Base-by-base conservation (phyloP, 2,888 invertebrate species). In the Drosophila neonasuta region DNA sequence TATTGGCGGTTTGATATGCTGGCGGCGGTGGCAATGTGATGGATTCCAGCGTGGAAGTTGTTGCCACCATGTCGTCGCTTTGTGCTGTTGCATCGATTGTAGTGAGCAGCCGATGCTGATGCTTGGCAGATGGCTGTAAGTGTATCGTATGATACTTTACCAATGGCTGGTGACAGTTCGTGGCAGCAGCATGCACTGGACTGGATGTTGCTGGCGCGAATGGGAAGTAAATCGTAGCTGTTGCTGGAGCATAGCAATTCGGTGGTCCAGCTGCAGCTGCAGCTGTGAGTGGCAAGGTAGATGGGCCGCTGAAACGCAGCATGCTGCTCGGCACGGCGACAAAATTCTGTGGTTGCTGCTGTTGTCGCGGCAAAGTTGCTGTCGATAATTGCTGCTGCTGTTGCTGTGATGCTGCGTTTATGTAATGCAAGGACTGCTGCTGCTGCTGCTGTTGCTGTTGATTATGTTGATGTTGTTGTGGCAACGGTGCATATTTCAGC, bases 111-210 rank as follows among this genome's bases (percentile, higher is more conserved):
- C 84, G 77, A 44, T 79, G 87, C 49, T 76, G 72, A 41, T 74
- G 74, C 67, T 71, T 83, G 64, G 74, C 73, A 65, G 87, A 73
- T 36, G 77, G 90, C 62, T 90, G 89, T 80, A 91, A 86, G 80
- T 90, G 91, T 85, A 90, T 88, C 68, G 90, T 90, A 60, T 91
- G 91, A 83, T 91, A 91, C 85, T 91, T 91, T 69, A 91, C 88
- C 77, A 88, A 60, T 56, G 90, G 89, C 75, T 90, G 90, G 57
- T 71, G 78, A 64, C 64, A 77, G 68, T 65, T 71, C 75, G 54
- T 62, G 44, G 48, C 48, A 45, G 51, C 17, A n/a, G 17, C 63
- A 13, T 49, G 45, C 6, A 29, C 46, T 24, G 84, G 52, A 59
- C 46, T 65, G 66, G 65, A 60, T 34, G 74, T 61, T 36, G 68